Conservation (phyloP, 2,797 vertebrate genomes). For the Lates japonicus region DNA sequence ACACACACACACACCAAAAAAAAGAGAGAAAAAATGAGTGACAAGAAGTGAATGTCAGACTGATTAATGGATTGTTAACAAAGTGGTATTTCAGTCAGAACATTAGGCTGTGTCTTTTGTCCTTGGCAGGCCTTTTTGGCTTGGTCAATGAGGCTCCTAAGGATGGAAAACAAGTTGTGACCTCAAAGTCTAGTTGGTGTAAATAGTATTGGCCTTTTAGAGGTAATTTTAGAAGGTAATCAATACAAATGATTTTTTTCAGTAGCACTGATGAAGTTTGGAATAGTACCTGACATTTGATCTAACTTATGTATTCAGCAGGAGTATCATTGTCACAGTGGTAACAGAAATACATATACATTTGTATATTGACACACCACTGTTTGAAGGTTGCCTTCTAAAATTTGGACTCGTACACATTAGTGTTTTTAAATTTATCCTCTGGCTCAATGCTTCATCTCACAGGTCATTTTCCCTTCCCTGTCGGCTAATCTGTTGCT, state of each 20-base stretch:
- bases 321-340: constrained; percentile 6
- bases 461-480: constrained; percentile 61
- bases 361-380: neutral
- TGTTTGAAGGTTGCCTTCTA: constrained; percentile 6
- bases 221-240: constrained; percentile 64
- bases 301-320: constrained; percentile 27
- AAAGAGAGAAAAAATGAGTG: constrained; percentile 34
- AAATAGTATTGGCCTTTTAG: constrained; percentile 47
- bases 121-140: constrained; percentile 30
- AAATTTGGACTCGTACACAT: constrained; percentile 17
- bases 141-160: constrained; percentile 14
- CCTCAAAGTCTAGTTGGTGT: constrained; percentile 39
- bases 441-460: constrained; percentile 56
- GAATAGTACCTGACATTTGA: constrained; percentile 47
- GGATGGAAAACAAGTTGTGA: constrained; percentile 51
- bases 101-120: constrained; percentile 24
- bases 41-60: constrained; percentile 26
- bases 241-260: constrained; percentile 61
- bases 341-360: neutral
- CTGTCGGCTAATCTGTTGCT: constrained; percentile 70
- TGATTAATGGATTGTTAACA: constrained; percentile 18
- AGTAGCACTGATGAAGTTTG: constrained; percentile 47
- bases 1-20: neutral
- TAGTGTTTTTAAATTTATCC: constrained; percentile 52
- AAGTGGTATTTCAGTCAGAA: constrained; percentile 19